These are phyloP conservation scores for Leptoteleia sp. DNA, from an alignment of 1,140 invertebrate genomes.

Conservation along the genomic window DNA sequence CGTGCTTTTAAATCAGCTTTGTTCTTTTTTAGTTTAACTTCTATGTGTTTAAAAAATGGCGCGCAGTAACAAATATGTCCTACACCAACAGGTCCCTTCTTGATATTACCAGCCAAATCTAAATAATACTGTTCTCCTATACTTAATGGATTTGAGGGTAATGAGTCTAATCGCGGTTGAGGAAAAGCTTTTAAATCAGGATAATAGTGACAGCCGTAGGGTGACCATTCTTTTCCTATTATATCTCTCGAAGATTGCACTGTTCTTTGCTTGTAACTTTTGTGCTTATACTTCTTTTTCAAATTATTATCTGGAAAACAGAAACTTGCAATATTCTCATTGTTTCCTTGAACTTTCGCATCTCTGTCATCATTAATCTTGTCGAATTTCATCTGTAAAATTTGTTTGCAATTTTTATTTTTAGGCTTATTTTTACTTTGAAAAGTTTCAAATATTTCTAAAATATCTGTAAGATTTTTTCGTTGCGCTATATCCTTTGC, in stretches of 20 bases:
- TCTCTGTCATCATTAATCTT: constrained; percentile 50
- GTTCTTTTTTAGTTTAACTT: constrained; percentile 91
- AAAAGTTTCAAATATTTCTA: constrained; percentile 87
- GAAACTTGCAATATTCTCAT: constrained; percentile 71
- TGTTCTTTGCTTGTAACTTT: constrained; percentile 74
- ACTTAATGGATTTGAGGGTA: constrained; percentile 91
- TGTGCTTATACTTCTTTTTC: constrained; percentile 79
- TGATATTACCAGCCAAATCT: constrained; percentile 97
- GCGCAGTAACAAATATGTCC: constrained; percentile 92
- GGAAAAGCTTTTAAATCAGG: constrained; percentile 91
- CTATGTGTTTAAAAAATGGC: constrained; percentile 92
- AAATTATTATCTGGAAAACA: constrained; percentile 78
- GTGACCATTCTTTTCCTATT: constrained; percentile 86
- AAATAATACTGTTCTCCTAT: constrained; percentile 96
- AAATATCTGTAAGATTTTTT: constrained; percentile 92
- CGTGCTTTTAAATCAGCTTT: constrained; percentile 92
- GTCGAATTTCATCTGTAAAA: constrained; percentile 7
- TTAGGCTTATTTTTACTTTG: constrained; percentile 78
- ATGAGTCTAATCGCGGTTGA: constrained; percentile 89
- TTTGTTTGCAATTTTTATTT: constrained; percentile 52
- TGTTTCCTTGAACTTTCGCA: constrained; percentile 64
- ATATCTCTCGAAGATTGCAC: constrained; percentile 78
- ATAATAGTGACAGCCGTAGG: constrained; percentile 94
- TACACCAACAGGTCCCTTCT: constrained; percentile 95
- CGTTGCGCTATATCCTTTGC: constrained; percentile 93